phyloP scores from a whole-genome alignment of 1,140 invertebrate genomes.

The Anastrepha ludens region DNA sequence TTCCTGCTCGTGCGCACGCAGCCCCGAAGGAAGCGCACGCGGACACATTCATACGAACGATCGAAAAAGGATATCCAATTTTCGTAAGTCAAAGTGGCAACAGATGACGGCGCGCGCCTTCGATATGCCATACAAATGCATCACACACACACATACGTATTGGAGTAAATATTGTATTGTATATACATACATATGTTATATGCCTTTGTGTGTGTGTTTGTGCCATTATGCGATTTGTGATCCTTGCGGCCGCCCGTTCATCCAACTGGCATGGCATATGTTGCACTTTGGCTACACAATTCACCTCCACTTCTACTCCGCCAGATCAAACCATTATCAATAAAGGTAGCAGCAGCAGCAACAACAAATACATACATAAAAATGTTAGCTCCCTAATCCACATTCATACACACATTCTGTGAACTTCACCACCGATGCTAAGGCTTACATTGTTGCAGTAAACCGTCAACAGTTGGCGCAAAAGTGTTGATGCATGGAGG shows the following conservation, averaged over 20 bases:
- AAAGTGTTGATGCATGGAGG: neutral
- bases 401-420: neutral
- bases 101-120: conserved; percentile 54
- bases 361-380: neutral
- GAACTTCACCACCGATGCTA: neutral
- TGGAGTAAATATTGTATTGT: neutral
- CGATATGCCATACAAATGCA: neutral
- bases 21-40: conserved; percentile 11
- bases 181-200: neutral
- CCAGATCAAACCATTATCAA: conserved; percentile 20
- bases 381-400: neutral
- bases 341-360: neutral
- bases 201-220: neutral
- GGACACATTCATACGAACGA: neutral
- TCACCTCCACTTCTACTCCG: conserved; percentile 6
- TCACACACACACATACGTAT: neutral
- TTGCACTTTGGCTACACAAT: conserved; percentile 38
- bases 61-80: conserved; percentile 47
- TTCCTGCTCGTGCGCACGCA: conserved; percentile 51
- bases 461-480: conserved; percentile 22
- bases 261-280: conserved; percentile 58
- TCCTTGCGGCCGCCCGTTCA: conserved; percentile 62
- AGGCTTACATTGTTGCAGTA: neutral
- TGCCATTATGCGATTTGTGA: conserved; percentile 58
- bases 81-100: conserved; percentile 54